Percentiles rank a stretch among this genome's conserved stretches.
These are phyloP conservation scores for Eilema sororculum DNA, from an alignment of 2,888 invertebrate species.

Conservation along the genomic window DNA sequence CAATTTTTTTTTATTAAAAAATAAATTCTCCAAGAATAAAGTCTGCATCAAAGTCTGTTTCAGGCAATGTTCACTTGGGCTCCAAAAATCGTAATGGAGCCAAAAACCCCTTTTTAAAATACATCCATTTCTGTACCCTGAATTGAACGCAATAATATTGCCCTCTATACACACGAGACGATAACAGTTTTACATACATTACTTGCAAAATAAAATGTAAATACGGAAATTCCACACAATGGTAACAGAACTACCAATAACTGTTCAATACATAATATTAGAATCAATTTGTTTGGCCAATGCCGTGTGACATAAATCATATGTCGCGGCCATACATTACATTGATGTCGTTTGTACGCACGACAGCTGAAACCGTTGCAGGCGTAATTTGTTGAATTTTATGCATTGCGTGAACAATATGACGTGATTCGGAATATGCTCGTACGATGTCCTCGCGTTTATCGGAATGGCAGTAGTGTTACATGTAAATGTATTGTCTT, in stretches of 20 bases:
- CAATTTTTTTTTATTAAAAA: too few species aligned
- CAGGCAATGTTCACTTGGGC: too few species aligned
- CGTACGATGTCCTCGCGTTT: conserved; percentile 16
- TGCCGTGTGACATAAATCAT: conserved; percentile 66
- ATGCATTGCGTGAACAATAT: conserved; percentile 48
- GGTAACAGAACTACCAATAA: conserved; percentile 17
- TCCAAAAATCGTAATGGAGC: too few species aligned
- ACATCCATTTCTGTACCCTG: background rate
- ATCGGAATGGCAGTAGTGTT: conserved; percentile 10
- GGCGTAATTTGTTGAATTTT: conserved; percentile 52
- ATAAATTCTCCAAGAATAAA: too few species aligned
- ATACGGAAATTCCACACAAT: background rate
- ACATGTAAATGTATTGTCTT: conserved; percentile 10
- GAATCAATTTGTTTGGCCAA: conserved; percentile 75
- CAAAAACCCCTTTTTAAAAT: background rate
- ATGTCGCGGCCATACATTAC: conserved; percentile 72
- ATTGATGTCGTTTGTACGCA: conserved; percentile 33
- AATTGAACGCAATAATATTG: background rate
- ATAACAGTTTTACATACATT: background rate
- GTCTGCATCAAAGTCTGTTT: too few species aligned
- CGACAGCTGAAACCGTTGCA: conserved; percentile 44
- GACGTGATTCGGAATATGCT: conserved; percentile 39
- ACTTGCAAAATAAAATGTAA: background rate
- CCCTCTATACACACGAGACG: background rate
- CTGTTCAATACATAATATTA: conserved; percentile 47